These are phyloP conservation scores for Agonopterix alstromeriana DNA, from an alignment of 2,888 invertebrate genomes.

Conservation along the genomic window DNA sequence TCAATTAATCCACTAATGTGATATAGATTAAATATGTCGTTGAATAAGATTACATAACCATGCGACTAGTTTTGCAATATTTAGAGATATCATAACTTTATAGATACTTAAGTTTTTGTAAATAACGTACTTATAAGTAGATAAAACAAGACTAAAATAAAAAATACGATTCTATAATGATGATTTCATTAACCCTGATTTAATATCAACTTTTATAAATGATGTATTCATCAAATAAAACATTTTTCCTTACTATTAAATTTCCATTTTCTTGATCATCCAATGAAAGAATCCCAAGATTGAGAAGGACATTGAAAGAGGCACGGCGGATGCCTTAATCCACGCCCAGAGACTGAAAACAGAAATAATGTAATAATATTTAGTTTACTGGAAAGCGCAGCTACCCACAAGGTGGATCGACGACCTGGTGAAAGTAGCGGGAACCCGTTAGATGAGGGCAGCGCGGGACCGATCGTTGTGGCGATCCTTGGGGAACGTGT, in stretches of 20 bases:
- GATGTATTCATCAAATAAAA: background rate
- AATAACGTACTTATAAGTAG: slow-evolving; percentile 7
- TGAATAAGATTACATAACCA: background rate
- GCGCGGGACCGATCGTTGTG: too few species aligned
- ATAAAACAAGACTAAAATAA: background rate
- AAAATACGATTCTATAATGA: too few species aligned
- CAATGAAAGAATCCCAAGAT: slow-evolving; percentile 87
- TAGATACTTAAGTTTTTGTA: slow-evolving; percentile 4
- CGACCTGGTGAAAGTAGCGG: too few species aligned
- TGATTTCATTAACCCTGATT: too few species aligned
- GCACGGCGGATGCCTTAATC: slow-evolving; percentile 85
- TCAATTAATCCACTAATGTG: slow-evolving; percentile 10
- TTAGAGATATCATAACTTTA: background rate
- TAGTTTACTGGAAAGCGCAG: too few species aligned
- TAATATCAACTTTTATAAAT: background rate
- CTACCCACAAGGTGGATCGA: too few species aligned
- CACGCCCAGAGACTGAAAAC: slow-evolving; percentile 82
- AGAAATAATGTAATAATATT: slow-evolving; percentile 2
- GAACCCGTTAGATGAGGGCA: too few species aligned
- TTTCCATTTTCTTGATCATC: slow-evolving; percentile 84
- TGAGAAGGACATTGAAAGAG: slow-evolving; percentile 87
- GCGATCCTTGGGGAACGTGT: too few species aligned
- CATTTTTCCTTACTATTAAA: slow-evolving; percentile 23
- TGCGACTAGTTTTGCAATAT: too few species aligned
- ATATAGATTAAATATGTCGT: slow-evolving; percentile 4